phyloP scores from a whole-genome alignment of 2,797 vertebrate species.

The Dendrocincla fuliginosa region DNA sequence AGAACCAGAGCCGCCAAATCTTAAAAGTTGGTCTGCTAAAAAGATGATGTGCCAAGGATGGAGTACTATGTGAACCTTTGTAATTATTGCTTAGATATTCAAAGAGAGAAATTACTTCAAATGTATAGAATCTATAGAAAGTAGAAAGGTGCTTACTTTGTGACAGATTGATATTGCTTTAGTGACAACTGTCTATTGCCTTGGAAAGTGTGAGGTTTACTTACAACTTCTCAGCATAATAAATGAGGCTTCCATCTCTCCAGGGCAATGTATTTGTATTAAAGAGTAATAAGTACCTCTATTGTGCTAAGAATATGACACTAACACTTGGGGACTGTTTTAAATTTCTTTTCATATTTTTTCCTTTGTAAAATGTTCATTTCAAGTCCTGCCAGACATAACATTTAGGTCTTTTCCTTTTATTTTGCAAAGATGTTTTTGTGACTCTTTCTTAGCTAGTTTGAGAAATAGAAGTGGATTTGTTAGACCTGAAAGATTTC shows the following conservation, averaged over 20 bases:
- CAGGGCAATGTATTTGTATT: not conserved
- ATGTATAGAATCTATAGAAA: not conserved
- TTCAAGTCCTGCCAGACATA: not conserved
- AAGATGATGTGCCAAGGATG: not conserved
- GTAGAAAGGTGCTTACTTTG: not conserved
- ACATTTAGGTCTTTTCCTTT: not conserved
- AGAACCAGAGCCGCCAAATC: not conserved
- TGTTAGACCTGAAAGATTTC: conserved; percentile 27
- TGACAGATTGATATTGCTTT: not conserved
- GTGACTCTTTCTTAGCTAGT: not conserved
- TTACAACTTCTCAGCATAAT: not conserved
- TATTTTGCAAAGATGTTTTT: not conserved
- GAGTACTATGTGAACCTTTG: not conserved
- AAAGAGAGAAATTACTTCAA: not conserved
- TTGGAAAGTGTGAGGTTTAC: not conserved
- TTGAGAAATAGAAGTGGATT: not conserved
- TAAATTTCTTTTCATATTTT: not conserved
- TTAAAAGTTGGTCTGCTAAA: not conserved
- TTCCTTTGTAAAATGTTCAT: not conserved
- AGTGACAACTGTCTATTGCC: not conserved
- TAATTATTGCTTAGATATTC: not conserved
- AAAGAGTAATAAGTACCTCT: not conserved
- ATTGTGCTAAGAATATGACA: not conserved
- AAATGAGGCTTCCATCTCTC: not conserved
- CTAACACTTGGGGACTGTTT: not conserved